These are phyloP conservation scores for Galaxias olidus DNA, from an alignment of 2,797 vertebrate genomes.

Conservation along the genomic window DNA sequence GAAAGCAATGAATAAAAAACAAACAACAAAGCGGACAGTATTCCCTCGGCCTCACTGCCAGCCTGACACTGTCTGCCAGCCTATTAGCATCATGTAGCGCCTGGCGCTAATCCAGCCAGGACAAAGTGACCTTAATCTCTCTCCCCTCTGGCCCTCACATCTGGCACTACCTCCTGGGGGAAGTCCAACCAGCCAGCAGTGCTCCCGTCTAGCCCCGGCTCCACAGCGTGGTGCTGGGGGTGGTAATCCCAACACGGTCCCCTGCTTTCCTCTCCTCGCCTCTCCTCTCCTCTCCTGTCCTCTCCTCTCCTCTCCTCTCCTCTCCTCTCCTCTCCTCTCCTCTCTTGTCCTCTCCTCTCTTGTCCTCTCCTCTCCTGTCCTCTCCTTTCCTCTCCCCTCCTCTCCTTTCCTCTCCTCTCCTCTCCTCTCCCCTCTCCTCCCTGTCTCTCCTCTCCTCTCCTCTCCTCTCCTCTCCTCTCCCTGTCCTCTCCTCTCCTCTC, in stretches of 20 bases:
- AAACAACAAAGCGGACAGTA: too few species aligned
- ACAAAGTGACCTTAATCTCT: conserved; percentile 64
- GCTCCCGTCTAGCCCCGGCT: too few species aligned
- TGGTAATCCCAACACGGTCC: conserved; percentile 17
- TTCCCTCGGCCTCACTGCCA: not conserved
- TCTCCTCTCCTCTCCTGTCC: conserved; percentile 5
- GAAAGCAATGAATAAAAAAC: too few species aligned
- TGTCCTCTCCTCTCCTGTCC: conserved; percentile 46
- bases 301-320: conserved; percentile 4
- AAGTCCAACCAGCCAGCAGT: too few species aligned
- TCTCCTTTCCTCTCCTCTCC: not conserved
- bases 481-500: conserved; percentile 24
- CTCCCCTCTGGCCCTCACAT: conserved; percentile 45
- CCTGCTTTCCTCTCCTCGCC: conserved; percentile 28
- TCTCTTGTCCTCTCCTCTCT: conserved; percentile 18
- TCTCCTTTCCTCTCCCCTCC: not conserved
- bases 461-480: not conserved
- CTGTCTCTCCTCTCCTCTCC: conserved; percentile 16
- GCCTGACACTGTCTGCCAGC: conserved; percentile 37
- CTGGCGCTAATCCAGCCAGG: conserved; percentile 60
- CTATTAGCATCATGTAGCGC: conserved; percentile 63
- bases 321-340: conserved; percentile 44
- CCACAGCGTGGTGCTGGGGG: too few species aligned
- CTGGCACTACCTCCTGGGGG: conserved; percentile 45
- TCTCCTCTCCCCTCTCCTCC: conserved; percentile 42